Conservation (phyloP, 2,113 vertebrate genomes). For the Nothocercus julius region DNA sequence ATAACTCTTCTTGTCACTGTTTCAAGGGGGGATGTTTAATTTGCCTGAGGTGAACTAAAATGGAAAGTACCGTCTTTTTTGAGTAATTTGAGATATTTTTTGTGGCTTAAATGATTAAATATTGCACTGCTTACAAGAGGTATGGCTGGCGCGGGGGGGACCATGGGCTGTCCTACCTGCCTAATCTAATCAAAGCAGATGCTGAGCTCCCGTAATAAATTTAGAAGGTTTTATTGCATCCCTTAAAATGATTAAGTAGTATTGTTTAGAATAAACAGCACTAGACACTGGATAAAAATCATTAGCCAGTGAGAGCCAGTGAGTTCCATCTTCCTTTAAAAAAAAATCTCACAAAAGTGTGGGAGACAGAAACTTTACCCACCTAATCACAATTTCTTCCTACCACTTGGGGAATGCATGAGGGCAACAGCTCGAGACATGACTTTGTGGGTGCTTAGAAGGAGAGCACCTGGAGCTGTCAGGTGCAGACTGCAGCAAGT, state of each 20-base stretch:
- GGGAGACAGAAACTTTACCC: constrained; percentile 37
- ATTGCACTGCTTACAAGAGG: constrained; percentile 23
- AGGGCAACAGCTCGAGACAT: neutral
- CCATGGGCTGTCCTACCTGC: constrained; percentile 55
- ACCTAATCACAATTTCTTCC: constrained; percentile 10
- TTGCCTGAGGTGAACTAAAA: constrained; percentile 76
- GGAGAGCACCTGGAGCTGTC: neutral
- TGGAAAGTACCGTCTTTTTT: constrained; percentile 86
- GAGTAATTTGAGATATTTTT: constrained; percentile 77
- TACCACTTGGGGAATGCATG: constrained; percentile 26
- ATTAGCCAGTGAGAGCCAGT: constrained; percentile 33
- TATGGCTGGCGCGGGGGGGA: neutral
- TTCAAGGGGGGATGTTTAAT: constrained; percentile 70
- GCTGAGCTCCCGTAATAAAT: constrained; percentile 78
- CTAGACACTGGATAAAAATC: constrained; percentile 33
- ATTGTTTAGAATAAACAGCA: constrained; percentile 57
- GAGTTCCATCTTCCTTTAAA: neutral
- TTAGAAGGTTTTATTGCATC: constrained; percentile 73
- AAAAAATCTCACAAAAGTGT: neutral
- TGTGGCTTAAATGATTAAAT: constrained; percentile 73
- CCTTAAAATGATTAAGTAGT: constrained; percentile 61
- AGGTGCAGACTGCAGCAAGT: constrained; percentile 35
- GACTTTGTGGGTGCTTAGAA: constrained; percentile 3
- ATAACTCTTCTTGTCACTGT: constrained; percentile 61
- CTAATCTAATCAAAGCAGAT: constrained; percentile 78